phyloP scores from a whole-genome alignment of 2,888 invertebrate genomes.

The Sinhomidia bicolor region DNA sequence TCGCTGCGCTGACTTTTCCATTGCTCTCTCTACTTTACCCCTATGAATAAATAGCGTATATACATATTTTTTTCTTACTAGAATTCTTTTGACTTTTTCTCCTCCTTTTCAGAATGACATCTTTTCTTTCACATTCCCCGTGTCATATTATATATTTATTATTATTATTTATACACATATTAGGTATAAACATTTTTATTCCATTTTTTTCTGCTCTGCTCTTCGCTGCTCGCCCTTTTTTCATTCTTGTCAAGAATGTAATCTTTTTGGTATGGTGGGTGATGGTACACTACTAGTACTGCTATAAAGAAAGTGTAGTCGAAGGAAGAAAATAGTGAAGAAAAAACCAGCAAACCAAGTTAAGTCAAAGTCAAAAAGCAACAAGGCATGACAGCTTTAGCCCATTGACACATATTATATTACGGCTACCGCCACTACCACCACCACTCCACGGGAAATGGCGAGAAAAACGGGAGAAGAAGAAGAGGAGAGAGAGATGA shows the following conservation, averaged over 20 bases:
- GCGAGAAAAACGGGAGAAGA: slow-evolving; percentile 22
- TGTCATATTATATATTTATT: not conserved
- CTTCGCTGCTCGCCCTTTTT: not conserved
- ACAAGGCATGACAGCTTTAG: slow-evolving; percentile 64
- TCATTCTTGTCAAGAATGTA: not conserved
- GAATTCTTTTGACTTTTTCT: no score
- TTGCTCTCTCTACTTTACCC: not conserved
- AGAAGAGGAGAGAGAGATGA: no score
- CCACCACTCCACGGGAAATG: not conserved
- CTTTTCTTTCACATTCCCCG: slow-evolving; percentile 8
- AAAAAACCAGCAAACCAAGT: slow-evolving; percentile 29
- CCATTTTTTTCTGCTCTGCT: no score
- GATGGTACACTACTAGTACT: not conserved
- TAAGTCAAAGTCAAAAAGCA: slow-evolving; percentile 55
- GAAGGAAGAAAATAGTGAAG: slow-evolving; percentile 1
- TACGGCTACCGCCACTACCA: not conserved
- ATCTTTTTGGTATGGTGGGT: no score
- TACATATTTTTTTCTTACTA: no score
- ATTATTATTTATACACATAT: not conserved
- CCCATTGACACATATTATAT: slow-evolving; percentile 69
- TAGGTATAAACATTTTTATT: not conserved
- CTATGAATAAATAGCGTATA: not conserved
- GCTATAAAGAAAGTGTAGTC: no score
- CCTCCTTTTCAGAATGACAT: not conserved
- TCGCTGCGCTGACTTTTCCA: not conserved